Percentiles rank a stretch among this genome's conserved stretches.
Conservation (phyloP, 1,140 invertebrate genomes). For the Planococcus citri region DNA sequence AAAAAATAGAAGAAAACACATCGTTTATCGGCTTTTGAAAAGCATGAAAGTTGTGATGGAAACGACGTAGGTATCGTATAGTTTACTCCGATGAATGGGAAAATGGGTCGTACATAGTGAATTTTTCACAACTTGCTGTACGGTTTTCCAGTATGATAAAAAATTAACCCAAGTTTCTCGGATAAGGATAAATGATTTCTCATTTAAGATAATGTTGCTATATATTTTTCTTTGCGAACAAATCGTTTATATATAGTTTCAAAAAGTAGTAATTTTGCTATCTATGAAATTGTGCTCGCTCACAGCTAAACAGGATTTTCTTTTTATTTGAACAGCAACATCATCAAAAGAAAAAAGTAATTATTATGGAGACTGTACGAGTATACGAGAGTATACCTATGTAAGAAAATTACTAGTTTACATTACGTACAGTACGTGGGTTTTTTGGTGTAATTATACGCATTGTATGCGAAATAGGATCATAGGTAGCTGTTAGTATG, state of each 20-base stretch:
- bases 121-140: not conserved
- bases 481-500: not conserved
- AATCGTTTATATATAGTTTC: not conserved
- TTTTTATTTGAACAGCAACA: not conserved
- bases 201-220: slow-evolving; percentile 3
- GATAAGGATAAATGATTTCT: not conserved
- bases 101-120: too few relatives aligned
- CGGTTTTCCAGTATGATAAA: not conserved
- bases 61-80: too few relatives aligned
- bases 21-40: too few relatives aligned
- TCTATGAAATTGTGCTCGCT: not conserved
- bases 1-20: too few relatives aligned
- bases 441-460: not conserved
- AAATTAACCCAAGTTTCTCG: not conserved
- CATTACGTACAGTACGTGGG: not conserved
- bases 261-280: not conserved
- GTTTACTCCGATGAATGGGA: too few relatives aligned
- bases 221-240: not conserved
- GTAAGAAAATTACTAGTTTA: not conserved
- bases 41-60: too few relatives aligned
- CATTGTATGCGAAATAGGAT: not conserved
- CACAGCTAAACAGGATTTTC: not conserved
- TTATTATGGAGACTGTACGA: not conserved
- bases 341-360: not conserved
- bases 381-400: too few relatives aligned